phyloP scores from a whole-genome alignment of 2,888 invertebrate genomes.

The Cosmorhoe ocellata region DNA sequence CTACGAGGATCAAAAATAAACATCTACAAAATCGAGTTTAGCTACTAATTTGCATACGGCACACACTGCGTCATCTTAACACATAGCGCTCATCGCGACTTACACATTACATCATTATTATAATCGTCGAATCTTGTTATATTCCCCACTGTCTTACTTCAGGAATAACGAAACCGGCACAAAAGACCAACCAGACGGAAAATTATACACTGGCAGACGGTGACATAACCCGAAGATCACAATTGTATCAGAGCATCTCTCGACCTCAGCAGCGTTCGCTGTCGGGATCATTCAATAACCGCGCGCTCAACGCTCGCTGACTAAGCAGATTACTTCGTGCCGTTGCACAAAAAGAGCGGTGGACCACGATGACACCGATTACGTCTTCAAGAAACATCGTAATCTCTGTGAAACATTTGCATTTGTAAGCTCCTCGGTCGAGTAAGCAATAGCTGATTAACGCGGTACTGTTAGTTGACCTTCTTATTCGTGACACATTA shows the following conservation, averaged over 20 bases:
- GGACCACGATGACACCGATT: conserved; percentile 43
- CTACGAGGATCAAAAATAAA: conserved; percentile 9
- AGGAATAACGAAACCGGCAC: conserved; percentile 47
- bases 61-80: conserved; percentile 25
- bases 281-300: conserved; percentile 53
- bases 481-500: conserved; percentile 44
- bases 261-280: conserved; percentile 57
- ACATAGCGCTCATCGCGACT: conserved; percentile 23
- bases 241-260: conserved; percentile 55
- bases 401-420: conserved; percentile 41
- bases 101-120: conserved; percentile 40
- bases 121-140: conserved; percentile 35
- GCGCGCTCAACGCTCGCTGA: conserved; percentile 50
- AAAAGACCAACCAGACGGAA: conserved; percentile 64
- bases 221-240: conserved; percentile 60
- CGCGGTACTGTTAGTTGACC: conserved; percentile 62
- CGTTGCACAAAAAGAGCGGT: conserved; percentile 41
- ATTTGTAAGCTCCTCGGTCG: conserved; percentile 43
- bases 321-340: conserved; percentile 37
- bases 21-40: conserved; percentile 2
- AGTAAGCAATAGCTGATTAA: conserved; percentile 50
- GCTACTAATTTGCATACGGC: conserved; percentile 20
- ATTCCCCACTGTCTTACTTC: conserved; percentile 50
- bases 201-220: conserved; percentile 55
- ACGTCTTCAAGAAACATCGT: conserved; percentile 29